Evolutionary conservation across 2,888 invertebrate genomes (phyloP), one percentile per base, ranked within the genome.

Genomic region (Cerastoderma edule): DNA sequence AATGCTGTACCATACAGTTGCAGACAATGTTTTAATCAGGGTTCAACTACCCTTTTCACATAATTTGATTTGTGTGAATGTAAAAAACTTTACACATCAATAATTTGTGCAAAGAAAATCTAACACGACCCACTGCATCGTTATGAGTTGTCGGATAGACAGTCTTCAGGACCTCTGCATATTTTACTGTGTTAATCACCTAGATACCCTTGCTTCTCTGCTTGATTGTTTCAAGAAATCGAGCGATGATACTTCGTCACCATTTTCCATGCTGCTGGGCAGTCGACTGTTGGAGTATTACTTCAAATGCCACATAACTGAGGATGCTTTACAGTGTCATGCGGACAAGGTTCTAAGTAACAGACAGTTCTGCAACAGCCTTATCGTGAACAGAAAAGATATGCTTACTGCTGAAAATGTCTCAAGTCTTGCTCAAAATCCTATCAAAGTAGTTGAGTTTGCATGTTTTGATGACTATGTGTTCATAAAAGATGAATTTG

Each of bases 121-220:
- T n/a, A n/a, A n/a, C n/a, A n/a, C n/a, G n/a, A n/a, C n/a, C n/a
- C n/a, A n/a, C n/a, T n/a, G n/a, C n/a, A n/a, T n/a, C n/a, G 60
- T 13, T 24, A 60, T 60, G 60, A 60, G 60, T 53, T 8, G 44
- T 44, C 8, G n/a, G 33, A 75, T 75, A 22, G 81, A 81, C 35
- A 65, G 63, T 19, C 67, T 81, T 8, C 81, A 78, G 63, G 73
- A 81, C 48, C 54, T 81, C 50, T 81, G 81, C 65, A 53, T 78
- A n/a, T 78, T 70, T 30, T 81, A 76, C 32, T 73, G 70, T 30
- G 67, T 75, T 27, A 75, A 78, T 53, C 57, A 81, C 65, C 30
- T 75, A 35, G 66, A 81, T 32, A 48, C 60, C 5, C 57, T 79
- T 22, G 67, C 48, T 2, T 46, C 65, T 10, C 33, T 56, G 22